Conservation (phyloP, 1,140 invertebrate species). For the Apocrypta bakeri region DNA sequence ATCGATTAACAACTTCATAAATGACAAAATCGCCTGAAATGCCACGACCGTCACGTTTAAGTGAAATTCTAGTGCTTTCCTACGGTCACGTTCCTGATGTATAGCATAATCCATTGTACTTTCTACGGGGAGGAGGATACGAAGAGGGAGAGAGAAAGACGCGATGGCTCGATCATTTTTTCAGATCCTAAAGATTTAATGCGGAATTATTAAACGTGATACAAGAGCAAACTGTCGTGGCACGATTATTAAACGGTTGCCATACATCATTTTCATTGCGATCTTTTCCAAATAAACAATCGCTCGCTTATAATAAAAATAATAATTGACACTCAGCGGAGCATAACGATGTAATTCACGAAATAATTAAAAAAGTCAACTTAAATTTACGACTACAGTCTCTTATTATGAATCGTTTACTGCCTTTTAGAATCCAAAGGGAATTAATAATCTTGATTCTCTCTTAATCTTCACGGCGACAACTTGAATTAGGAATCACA, state of each 20-base stretch:
- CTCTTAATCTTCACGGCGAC: too few species aligned
- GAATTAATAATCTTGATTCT: too few species aligned
- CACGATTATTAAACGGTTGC: neutral
- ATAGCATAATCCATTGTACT: constrained; percentile 19
- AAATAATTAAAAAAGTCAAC: too few species aligned
- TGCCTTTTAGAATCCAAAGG: too few species aligned
- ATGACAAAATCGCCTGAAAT: constrained; percentile 47
- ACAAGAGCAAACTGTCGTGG: neutral
- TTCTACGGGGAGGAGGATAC: neutral
- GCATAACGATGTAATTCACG: too few species aligned
- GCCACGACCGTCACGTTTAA: constrained; percentile 38
- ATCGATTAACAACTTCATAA: constrained; percentile 53
- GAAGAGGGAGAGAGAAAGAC: neutral
- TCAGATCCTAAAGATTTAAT: neutral
- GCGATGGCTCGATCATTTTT: neutral
- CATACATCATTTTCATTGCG: neutral
- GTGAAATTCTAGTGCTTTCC: constrained; percentile 18
- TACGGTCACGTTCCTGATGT: constrained; percentile 32
- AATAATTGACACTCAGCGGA: too few species aligned
- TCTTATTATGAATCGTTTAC: too few species aligned
- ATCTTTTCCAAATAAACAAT: neutral
- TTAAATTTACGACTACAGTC: too few species aligned
- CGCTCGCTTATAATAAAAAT: neutral
- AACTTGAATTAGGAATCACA: too few species aligned
- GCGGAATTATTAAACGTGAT: neutral